Conservation (phyloP, 2,888 invertebrate species). For the Gastracanthus pulcherrimus region DNA sequence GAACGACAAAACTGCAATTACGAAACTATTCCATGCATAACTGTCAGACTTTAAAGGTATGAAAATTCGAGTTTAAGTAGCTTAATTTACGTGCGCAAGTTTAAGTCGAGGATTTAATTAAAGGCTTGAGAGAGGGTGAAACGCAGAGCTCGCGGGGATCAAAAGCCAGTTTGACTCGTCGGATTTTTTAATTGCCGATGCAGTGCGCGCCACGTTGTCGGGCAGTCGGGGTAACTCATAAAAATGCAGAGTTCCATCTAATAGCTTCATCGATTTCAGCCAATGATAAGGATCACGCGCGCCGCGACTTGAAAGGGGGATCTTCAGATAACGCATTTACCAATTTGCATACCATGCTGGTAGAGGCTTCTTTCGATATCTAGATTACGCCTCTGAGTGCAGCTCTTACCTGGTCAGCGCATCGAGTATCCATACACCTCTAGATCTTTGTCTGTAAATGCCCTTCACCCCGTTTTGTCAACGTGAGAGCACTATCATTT, state of each 20-base stretch:
- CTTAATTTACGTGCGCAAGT: not conserved
- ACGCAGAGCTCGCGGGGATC: not conserved
- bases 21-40: slow-evolving; percentile 20
- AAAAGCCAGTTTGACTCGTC: slow-evolving; percentile 31
- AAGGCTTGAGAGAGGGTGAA: slow-evolving; percentile 2
- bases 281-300: slow-evolving; percentile 23
- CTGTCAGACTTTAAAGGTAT: not conserved
- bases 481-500: not conserved
- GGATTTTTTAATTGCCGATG: slow-evolving; percentile 30
- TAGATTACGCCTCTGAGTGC: not conserved
- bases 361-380: not conserved
- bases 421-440: not conserved
- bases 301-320: not conserved
- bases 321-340: slow-evolving; percentile 7
- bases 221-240: not conserved
- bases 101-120: slow-evolving; percentile 27
- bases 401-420: not conserved
- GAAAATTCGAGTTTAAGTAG: slow-evolving; percentile 13
- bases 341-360: slow-evolving; percentile 25
- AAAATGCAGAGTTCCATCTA: slow-evolving; percentile 35
- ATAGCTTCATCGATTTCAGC: slow-evolving; percentile 38
- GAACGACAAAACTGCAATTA: slow-evolving; percentile 4
- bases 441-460: not conserved
- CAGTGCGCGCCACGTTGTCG: not conserved
- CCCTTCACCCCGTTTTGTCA: not conserved